Evolutionary conservation across 2,113 vertebrate genomes (phyloP), one percentile per base, ranked within the genome.

Genomic region (Megatriorchis doriae): DNA sequence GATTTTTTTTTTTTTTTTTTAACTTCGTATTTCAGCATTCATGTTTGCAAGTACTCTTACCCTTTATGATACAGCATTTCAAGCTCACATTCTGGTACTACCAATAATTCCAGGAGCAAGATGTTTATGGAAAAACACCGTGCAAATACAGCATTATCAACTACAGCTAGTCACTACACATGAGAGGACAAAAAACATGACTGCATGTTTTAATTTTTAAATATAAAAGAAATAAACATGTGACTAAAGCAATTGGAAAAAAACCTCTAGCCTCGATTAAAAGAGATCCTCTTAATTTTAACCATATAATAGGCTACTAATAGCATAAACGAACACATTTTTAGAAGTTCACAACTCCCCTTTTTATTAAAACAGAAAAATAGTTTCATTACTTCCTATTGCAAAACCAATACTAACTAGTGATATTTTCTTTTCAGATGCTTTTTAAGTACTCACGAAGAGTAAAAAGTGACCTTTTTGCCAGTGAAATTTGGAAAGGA

Each of bases 231-330:
- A 90, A 23, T 52, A 91, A 92, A 81, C 31, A 63, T 0, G 0
- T 15, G 34, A 81, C 19, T 21, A 77, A 27, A 84, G 47, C 50
- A 72, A 80, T 9, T 52, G 7, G 22, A 74, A 59, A 26, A 18
- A 45, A 75, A 74, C 40, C 38, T 12, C 23, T 32, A 77, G 16
- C 34, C 32, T 42, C n/a, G 40, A 80, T 89, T 96, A 88, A 68
- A 53, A 79, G 21, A 80, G 53, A 68, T 73, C 45, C 66, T 94
- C 81, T 96, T 89, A 59, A 80, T 91, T 95, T 90, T 88, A 91
- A 91, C 73, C 31, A 52, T 18, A 1, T 38, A 89, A 42, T 10
- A 91, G 65, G 48, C n/a, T 80, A 80, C 50, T 11, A 80, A 16
- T 7, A 79, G 48, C 22, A 58, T 34, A n/a, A 92, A 70, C 5